A percentile compares a stretch with the other conserved stretches of the same genome.
Conservation (phyloP, 2,888 invertebrate species). For the Frankliniella fusca region DNA sequence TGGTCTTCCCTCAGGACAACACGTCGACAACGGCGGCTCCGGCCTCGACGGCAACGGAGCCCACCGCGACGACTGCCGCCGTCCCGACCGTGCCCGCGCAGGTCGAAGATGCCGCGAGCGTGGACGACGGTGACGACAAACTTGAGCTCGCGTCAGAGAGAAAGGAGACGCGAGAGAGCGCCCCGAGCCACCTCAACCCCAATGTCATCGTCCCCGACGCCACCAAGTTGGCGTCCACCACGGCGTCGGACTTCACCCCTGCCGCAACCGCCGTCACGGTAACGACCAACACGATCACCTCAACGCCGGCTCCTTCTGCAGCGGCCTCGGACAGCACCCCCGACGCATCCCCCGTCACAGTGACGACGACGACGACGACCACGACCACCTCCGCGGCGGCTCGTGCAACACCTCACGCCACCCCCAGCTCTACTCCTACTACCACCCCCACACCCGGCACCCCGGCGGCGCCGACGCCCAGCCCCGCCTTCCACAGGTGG, state of each 20-base stretch:
- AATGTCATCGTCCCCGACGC: no score
- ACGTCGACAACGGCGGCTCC: not conserved
- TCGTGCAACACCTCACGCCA: no score
- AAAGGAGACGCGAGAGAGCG: not conserved
- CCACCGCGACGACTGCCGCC: not conserved
- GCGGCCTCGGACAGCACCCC: no score
- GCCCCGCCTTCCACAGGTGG: not conserved
- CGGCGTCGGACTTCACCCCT: no score
- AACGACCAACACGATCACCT: no score
- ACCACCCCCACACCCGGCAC: not conserved
- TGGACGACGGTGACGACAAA: not conserved
- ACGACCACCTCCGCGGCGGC: no score
- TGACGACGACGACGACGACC: no score
- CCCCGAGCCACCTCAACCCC: not conserved
- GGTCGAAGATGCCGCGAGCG: not conserved
- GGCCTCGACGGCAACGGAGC: not conserved
- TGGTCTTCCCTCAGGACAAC: not conserved
- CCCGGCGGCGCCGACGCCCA: not conserved
- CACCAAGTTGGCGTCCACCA: no score
- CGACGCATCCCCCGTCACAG: no score
- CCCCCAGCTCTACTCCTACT: no score
- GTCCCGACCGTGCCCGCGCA: not conserved
- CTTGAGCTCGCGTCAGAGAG: not conserved
- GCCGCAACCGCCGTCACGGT: no score
- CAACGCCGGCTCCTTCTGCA: no score